A percentile compares a stretch with the other conserved stretches of the same genome.
phyloP scores from a whole-genome alignment of 2,113 vertebrate species.

The Podarcis muralis region DNA sequence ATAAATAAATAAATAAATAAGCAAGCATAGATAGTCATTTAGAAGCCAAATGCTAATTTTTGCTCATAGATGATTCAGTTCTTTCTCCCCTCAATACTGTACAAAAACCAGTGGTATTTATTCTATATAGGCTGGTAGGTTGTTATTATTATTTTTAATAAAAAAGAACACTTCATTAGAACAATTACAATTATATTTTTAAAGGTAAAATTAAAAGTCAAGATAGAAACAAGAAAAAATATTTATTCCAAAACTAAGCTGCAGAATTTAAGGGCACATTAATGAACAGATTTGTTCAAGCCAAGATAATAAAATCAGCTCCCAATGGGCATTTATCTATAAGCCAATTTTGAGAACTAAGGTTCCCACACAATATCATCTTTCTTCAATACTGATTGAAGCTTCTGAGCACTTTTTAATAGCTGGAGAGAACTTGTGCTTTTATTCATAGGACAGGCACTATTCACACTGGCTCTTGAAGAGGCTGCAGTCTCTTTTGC shows the following conservation, averaged over 20 bases:
- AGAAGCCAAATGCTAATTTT: not conserved
- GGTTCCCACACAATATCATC: conserved; percentile 84
- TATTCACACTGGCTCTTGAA: conserved; percentile 55
- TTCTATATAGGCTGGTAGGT: not conserved
- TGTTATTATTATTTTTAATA: not conserved
- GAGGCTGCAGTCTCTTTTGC: conserved; percentile 61
- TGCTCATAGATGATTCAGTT: not conserved
- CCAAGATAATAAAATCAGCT: not conserved
- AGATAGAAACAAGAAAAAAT: not conserved
- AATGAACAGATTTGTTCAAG: not conserved
- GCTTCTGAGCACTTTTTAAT: conserved; percentile 79
- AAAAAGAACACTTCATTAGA: not conserved
- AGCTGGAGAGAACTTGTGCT: conserved; percentile 73
- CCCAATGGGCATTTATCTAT: not conserved
- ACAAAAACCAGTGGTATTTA: not conserved
- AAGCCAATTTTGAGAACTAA: conserved; percentile 47
- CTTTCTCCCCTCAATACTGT: not conserved
- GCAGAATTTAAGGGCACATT: not conserved
- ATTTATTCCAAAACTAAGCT: not conserved
- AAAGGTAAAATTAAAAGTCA: not conserved
- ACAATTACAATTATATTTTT: not conserved
- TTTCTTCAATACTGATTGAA: conserved; percentile 81
- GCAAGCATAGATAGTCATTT: not conserved
- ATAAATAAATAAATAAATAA: not conserved
- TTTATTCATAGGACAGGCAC: conserved; percentile 63